Conservation (phyloP, 2,888 invertebrate genomes). For the Aproaerema taeniolella region DNA sequence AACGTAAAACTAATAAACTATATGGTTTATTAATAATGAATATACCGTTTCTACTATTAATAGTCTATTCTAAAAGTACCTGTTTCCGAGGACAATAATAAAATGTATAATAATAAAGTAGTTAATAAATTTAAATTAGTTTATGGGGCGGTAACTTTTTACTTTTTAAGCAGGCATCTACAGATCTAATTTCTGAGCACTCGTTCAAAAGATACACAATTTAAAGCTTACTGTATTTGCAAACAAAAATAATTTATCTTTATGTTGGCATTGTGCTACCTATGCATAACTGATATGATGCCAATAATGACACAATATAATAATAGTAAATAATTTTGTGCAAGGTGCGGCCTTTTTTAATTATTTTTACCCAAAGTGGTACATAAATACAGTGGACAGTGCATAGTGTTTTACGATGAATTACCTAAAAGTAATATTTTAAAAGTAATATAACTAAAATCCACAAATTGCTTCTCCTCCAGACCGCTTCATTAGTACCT, state of each 20-base stretch:
- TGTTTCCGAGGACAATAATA: slow-evolving; percentile 45
- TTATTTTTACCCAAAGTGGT: slow-evolving; percentile 1
- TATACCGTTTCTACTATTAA: slow-evolving; percentile 37
- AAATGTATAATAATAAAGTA: not conserved
- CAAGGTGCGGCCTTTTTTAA: slow-evolving; percentile 8
- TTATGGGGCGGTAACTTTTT: not conserved
- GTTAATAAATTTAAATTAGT: not conserved
- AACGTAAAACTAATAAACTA: slow-evolving; percentile 38
- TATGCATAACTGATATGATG: slow-evolving; percentile 13
- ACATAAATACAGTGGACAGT: slow-evolving; percentile 26
- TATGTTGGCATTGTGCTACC: too few species aligned
- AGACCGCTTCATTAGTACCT: slow-evolving; percentile 53
- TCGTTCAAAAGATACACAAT: too few species aligned
- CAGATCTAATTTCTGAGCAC: too few species aligned
- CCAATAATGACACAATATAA: slow-evolving; percentile 7
- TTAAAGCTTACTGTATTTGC: too few species aligned
- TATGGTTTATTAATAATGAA: slow-evolving; percentile 30
- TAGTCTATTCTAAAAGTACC: slow-evolving; percentile 47
- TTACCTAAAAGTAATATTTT: slow-evolving; percentile 32
- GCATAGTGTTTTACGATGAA: slow-evolving; percentile 11
- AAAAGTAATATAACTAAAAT: slow-evolving; percentile 35
- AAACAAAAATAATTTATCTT: too few species aligned
- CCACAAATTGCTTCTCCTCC: slow-evolving; percentile 50
- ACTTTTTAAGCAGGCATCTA: too few species aligned
- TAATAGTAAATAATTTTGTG: slow-evolving; percentile 4